phyloP scores from a whole-genome alignment of 2,888 invertebrate genomes.

The Agrochola macilenta region DNA sequence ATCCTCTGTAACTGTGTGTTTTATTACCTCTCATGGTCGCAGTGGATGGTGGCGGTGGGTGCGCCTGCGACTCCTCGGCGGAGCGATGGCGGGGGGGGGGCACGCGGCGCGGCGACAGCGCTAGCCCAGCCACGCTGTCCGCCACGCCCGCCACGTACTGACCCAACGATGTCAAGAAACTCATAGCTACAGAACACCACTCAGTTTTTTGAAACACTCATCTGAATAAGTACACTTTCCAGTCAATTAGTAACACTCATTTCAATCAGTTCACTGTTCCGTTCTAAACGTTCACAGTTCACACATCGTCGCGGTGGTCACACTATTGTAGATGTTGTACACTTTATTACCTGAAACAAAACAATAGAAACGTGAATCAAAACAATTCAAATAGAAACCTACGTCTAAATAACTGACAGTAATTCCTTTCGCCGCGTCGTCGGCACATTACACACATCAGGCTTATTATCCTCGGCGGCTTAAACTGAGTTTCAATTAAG shows the following conservation, averaged over 20 bases:
- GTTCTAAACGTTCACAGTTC: constrained; percentile 30
- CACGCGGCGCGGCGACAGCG: constrained; percentile 93
- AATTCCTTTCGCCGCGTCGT: constrained; percentile 13
- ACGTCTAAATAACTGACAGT: constrained; percentile 16
- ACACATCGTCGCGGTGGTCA: constrained; percentile 20
- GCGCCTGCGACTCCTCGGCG: constrained; percentile 86
- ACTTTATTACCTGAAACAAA: constrained; percentile 44
- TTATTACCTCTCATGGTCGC: constrained; percentile 83
- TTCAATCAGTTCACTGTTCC: constrained; percentile 31
- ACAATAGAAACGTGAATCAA: constrained; percentile 18
- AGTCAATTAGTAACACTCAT: constrained; percentile 45
- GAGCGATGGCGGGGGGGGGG: constrained; percentile 93
- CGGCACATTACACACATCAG: constrained; percentile 10
- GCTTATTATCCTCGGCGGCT: constrained; percentile 36
- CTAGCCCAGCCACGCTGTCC: constrained; percentile 95
- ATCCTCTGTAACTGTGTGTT: too few species aligned
- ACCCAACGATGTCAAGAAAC: constrained; percentile 96
- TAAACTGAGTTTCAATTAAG: constrained; percentile 51
- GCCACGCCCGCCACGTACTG: constrained; percentile 96
- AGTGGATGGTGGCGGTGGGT: constrained; percentile 82
- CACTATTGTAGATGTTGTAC: constrained; percentile 9
- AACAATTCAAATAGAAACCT: constrained; percentile 6
- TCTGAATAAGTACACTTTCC: constrained; percentile 57
- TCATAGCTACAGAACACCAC: constrained; percentile 90
- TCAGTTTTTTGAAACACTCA: constrained; percentile 68